These are phyloP conservation scores for Lagothrix lagotricha DNA, from an alignment of 2,797 vertebrate species.

Conservation along the genomic window DNA sequence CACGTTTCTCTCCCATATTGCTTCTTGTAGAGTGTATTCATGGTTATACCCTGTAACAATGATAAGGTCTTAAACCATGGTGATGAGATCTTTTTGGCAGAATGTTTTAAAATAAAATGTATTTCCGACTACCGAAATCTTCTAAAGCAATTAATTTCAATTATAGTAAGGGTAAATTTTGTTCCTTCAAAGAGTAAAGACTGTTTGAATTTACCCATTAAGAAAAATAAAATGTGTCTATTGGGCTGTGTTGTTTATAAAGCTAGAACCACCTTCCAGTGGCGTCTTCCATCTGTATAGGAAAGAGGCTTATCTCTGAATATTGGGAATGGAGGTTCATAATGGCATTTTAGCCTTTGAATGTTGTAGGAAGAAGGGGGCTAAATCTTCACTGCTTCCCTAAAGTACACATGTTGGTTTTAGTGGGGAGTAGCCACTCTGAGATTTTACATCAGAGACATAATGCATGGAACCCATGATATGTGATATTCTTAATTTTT, in stretches of 20 bases:
- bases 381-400: background rate
- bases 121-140: constrained; percentile 12
- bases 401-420: background rate
- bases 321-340: background rate
- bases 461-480: background rate
- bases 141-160: constrained; percentile 16
- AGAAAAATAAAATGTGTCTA: background rate
- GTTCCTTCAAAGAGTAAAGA: background rate
- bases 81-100: background rate
- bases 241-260: background rate
- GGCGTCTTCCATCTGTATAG: background rate
- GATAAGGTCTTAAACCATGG: background rate
- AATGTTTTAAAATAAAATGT: constrained; percentile 1
- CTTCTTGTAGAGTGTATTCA: background rate
- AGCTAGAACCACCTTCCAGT: background rate
- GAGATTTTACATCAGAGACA: background rate
- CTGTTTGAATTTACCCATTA: background rate
- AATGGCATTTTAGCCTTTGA: background rate
- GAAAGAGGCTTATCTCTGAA: background rate
- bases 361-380: background rate
- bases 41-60: background rate
- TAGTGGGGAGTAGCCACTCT: background rate
- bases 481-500: background rate
- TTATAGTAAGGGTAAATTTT: constrained; percentile 18
- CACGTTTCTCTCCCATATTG: background rate